Conservation (phyloP, 2,888 invertebrate genomes). For the Labia minor region DNA sequence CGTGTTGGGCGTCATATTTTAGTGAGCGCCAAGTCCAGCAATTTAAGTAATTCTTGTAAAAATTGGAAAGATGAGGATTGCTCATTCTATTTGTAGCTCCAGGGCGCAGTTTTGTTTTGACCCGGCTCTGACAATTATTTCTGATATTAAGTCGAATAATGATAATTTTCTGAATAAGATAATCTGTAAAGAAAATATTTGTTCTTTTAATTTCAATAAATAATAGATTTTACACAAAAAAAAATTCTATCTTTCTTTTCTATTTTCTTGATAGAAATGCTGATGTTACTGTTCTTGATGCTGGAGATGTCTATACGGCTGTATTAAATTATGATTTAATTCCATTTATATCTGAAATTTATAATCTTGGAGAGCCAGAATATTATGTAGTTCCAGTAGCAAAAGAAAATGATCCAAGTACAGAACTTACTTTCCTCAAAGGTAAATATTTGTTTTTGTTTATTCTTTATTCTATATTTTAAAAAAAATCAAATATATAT, state of each 20-base stretch:
- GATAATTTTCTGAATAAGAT: no score
- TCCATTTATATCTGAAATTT: slow-evolving; percentile 67
- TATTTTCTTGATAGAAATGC: slow-evolving; percentile 43
- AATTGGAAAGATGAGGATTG: no score
- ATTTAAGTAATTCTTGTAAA: no score
- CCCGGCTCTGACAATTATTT: background rate
- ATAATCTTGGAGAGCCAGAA: slow-evolving; percentile 72
- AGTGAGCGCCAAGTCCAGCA: no score
- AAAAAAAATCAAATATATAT: no score
- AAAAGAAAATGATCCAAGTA: slow-evolving; percentile 81
- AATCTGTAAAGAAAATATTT: background rate
- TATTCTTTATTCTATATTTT: no score
- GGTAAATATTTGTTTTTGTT: slow-evolving; percentile 37
- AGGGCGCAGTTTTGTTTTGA: no score
- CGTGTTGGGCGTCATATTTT: no score
- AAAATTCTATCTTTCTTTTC: no score
- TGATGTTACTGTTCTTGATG: slow-evolving; percentile 83
- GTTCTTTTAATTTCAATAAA: background rate
- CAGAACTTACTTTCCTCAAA: slow-evolving; percentile 82
- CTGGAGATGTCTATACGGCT: slow-evolving; percentile 81
- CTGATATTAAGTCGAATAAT: no score
- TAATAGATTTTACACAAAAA: no score
- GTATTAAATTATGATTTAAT: slow-evolving; percentile 62
- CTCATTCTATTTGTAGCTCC: no score
- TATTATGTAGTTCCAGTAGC: slow-evolving; percentile 94